Conservation (phyloP, 2,888 invertebrate species). For the Heteromurus nitidus region DNA sequence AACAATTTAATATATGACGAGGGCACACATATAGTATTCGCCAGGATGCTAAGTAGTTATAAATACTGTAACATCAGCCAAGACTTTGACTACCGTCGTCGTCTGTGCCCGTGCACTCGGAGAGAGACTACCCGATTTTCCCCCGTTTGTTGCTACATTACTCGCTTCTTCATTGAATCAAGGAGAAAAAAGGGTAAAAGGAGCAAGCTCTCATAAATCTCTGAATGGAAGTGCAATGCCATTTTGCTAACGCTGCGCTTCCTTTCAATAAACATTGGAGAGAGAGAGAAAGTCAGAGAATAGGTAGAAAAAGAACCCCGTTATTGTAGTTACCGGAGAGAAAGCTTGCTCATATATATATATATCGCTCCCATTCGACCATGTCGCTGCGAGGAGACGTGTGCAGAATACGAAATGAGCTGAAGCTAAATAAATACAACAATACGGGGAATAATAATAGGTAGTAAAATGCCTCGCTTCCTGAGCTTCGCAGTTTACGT, state of each 20-base stretch:
- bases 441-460: conserved; percentile 26
- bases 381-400: background rate
- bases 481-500: conserved; percentile 16
- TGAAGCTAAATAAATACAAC: conserved; percentile 23
- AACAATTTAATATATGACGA: conserved; percentile 6
- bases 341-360: background rate
- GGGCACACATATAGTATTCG: no score
- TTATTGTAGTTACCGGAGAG: background rate
- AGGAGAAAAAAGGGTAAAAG: background rate
- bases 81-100: no score
- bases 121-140: no score
- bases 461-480: conserved; percentile 20
- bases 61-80: no score
- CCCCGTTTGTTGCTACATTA: no score
- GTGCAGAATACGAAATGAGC: conserved; percentile 5
- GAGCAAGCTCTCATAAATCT: conserved; percentile 7
- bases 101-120: no score
- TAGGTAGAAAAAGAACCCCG: no score
- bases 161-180: background rate
- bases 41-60: no score
- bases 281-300: no score
- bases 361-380: background rate
- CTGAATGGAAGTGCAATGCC: background rate
- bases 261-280: background rate
- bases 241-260: background rate